phyloP scores from a whole-genome alignment of 2,113 vertebrate genomes.

The Oophaga pumilio region DNA sequence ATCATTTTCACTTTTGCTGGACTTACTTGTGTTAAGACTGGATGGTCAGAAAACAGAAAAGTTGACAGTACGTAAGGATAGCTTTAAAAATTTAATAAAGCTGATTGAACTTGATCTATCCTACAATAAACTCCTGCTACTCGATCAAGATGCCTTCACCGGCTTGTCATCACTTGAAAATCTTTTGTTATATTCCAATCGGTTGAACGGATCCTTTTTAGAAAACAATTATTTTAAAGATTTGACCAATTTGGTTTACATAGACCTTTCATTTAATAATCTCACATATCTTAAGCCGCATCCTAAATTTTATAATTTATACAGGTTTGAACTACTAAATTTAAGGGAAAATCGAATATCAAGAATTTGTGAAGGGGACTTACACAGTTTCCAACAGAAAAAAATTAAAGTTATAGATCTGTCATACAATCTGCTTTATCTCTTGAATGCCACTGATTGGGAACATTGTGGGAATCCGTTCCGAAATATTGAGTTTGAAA shows the following conservation, averaged over 20 bases:
- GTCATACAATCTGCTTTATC: constrained; percentile 56
- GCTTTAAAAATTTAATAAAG: constrained; percentile 78
- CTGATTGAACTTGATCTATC: constrained; percentile 75
- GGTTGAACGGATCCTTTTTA: constrained; percentile 73
- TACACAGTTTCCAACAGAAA: constrained; percentile 79
- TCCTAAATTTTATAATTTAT: constrained; percentile 76
- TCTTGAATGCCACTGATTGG: constrained; percentile 62
- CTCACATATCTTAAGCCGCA: constrained; percentile 76
- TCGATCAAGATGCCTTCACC: constrained; percentile 78
- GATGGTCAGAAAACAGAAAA: constrained; percentile 63
- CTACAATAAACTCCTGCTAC: constrained; percentile 57
- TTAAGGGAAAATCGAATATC: constrained; percentile 73
- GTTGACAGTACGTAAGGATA: constrained; percentile 71
- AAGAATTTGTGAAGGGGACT: constrained; percentile 77
- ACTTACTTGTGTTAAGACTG: constrained; percentile 70
- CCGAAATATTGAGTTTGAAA: constrained; percentile 69
- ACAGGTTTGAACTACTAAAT: constrained; percentile 69
- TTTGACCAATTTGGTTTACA: constrained; percentile 71
- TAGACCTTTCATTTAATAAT: constrained; percentile 74
- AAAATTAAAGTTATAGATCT: constrained; percentile 72
- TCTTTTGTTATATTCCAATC: constrained; percentile 72
- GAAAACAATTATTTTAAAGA: constrained; percentile 75
- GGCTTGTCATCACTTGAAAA: constrained; percentile 71
- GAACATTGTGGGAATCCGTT: constrained; percentile 81
- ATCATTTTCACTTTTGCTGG: constrained; percentile 71